phyloP scores from a whole-genome alignment of 2,888 invertebrate species.

The Campoplex capitator region DNA sequence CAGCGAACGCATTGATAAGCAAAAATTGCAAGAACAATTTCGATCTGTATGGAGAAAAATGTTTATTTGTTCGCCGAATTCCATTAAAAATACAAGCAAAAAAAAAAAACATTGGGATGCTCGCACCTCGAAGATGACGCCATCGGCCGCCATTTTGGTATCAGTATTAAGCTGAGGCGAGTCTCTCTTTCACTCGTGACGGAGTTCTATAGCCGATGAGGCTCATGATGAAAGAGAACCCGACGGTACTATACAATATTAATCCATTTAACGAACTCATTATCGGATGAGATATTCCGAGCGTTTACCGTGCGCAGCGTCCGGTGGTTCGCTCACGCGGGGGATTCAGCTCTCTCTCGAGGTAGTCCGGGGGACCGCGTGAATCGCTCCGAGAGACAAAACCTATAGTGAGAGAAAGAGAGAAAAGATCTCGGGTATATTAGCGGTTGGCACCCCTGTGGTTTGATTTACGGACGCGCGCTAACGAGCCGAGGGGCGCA shows the following conservation, averaged over 20 bases:
- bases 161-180: slow-evolving; percentile 3
- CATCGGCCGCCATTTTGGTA: slow-evolving; percentile 58
- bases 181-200: neutral
- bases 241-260: slow-evolving; percentile 74
- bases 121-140: slow-evolving; percentile 5
- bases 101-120: neutral
- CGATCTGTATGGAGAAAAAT: no score
- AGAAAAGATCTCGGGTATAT: slow-evolving; percentile 76
- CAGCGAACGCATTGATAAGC: neutral
- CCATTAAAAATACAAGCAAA: neutral
- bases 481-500: slow-evolving; percentile 81
- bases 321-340: slow-evolving; percentile 66
- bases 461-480: slow-evolving; percentile 83
- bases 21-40: no score
- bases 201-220: slow-evolving; percentile 9
- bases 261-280: slow-evolving; percentile 84
- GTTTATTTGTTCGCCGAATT: no score
- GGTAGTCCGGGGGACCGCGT: slow-evolving; percentile 55
- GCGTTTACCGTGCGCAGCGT: slow-evolving; percentile 80
- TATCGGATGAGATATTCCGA: slow-evolving; percentile 83
- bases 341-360: slow-evolving; percentile 61
- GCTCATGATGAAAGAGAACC: slow-evolving; percentile 34
- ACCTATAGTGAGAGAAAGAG: slow-evolving; percentile 16
- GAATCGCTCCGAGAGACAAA: slow-evolving; percentile 41
- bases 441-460: slow-evolving; percentile 84